These are phyloP conservation scores for Mycogona germanica DNA, from an alignment of 2,888 invertebrate species.

Conservation along the genomic window DNA sequence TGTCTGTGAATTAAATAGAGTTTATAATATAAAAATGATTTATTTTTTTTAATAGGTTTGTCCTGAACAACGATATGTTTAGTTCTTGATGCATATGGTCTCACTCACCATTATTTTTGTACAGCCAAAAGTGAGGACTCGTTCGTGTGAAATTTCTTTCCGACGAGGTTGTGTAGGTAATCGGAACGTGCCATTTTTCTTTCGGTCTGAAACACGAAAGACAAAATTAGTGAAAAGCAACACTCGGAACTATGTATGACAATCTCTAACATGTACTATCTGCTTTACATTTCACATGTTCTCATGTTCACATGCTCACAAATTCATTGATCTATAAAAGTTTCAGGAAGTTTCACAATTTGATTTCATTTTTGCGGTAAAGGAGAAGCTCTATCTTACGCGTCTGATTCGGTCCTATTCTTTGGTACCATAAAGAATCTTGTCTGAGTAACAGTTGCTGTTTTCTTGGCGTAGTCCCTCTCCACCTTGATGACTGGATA, in stretches of 20 bases:
- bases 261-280: too few relatives aligned
- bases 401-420: neutral
- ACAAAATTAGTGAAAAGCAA: too few relatives aligned
- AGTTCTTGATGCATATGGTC: too few relatives aligned
- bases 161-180: constrained; percentile 16
- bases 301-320: too few relatives aligned
- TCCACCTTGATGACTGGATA: constrained; percentile 19
- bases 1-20: constrained; percentile 2
- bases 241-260: too few relatives aligned
- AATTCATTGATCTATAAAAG: too few relatives aligned
- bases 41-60: neutral
- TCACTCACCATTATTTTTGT: constrained; percentile 10
- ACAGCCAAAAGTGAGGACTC: constrained; percentile 6
- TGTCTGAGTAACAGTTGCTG: constrained; percentile 15
- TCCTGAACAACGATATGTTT: too few relatives aligned
- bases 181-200: constrained; percentile 18
- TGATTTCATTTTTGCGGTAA: too few relatives aligned
- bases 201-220: neutral
- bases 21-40: neutral
- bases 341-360: too few relatives aligned
- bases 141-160: constrained; percentile 12
- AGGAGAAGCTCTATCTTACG: too few relatives aligned
- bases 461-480: constrained; percentile 14
- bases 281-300: too few relatives aligned
- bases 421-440: constrained; percentile 8